phyloP scores from a whole-genome alignment of 1,140 invertebrate species.

The Charaxes varanes region DNA sequence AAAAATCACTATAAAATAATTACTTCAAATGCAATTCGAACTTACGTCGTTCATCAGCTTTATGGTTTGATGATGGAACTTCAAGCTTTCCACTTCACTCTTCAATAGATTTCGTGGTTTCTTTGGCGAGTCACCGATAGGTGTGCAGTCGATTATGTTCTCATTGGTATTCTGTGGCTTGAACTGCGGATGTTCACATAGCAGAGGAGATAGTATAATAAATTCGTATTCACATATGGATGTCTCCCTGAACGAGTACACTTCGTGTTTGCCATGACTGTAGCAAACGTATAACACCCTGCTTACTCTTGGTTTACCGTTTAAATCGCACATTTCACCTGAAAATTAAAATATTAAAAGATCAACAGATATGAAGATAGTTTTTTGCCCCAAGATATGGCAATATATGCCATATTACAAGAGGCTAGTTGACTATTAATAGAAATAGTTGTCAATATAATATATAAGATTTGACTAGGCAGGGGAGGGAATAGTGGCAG shows the following conservation, averaged over 20 bases:
- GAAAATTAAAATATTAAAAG: constrained; percentile 19
- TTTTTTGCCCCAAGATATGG: too few species aligned
- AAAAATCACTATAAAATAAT: too few species aligned
- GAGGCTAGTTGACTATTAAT: too few species aligned
- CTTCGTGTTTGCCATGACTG: constrained; percentile 89
- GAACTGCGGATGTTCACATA: constrained; percentile 93
- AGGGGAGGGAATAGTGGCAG: too few species aligned
- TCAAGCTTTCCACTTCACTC: constrained; percentile 83
- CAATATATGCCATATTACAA: too few species aligned
- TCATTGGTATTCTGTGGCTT: constrained; percentile 88
- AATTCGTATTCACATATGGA: constrained; percentile 96
- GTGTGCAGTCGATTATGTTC: constrained; percentile 87
- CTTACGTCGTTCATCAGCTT: constrained; percentile 42
- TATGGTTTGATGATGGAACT: constrained; percentile 77
- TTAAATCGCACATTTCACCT: constrained; percentile 94
- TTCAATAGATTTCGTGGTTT: constrained; percentile 84
- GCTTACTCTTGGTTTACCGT: constrained; percentile 85
- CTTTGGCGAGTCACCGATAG: constrained; percentile 80
- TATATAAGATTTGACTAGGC: too few species aligned
- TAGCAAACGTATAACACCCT: constrained; percentile 91
- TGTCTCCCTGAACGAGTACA: constrained; percentile 94
- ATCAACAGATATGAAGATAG: too few species aligned
- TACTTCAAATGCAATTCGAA: constrained; percentile 5
- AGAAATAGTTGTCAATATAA: too few species aligned
- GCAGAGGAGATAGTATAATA: constrained; percentile 86